Conservation (phyloP, 2,888 invertebrate species). For the Arctia plantaginis region DNA sequence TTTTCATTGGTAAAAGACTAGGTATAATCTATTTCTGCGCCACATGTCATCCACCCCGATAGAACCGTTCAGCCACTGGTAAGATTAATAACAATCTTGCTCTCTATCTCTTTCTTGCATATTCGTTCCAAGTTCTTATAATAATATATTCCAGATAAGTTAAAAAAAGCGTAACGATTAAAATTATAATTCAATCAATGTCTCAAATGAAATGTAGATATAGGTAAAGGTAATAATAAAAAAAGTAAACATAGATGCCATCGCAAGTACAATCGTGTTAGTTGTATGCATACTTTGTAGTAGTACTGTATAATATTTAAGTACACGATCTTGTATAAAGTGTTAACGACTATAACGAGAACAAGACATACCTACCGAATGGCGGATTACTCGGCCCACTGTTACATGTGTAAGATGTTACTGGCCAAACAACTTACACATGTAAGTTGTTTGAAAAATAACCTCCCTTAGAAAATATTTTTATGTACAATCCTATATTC, state of each 20-base stretch:
- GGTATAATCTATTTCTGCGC: not conserved
- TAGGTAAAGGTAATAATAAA: too few species aligned
- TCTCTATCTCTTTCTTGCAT: not conserved
- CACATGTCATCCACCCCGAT: not conserved
- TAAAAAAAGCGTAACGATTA: not conserved
- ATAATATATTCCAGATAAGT: not conserved
- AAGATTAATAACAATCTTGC: not conserved
- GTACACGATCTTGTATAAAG: not conserved
- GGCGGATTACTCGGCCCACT: not conserved
- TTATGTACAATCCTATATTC: not conserved
- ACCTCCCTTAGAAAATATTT: not conserved
- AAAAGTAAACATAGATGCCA: not conserved
- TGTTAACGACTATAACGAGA: not conserved
- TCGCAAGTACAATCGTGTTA: not conserved
- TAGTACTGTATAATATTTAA: not conserved
- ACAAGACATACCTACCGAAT: not conserved
- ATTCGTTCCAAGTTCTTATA: not conserved
- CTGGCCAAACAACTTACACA: too few species aligned
- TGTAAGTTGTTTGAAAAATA: not conserved
- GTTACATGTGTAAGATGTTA: too few species aligned
- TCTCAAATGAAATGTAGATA: not conserved
- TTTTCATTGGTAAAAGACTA: too few species aligned
- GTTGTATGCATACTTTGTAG: not conserved
- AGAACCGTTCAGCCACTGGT: not conserved
- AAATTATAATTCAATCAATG: not conserved